A percentile compares a stretch with the other conserved stretches of the same genome.
Evolutionary conservation across 2,888 invertebrate species (phyloP).

Genomic region (Melitaea athalia): DNA sequence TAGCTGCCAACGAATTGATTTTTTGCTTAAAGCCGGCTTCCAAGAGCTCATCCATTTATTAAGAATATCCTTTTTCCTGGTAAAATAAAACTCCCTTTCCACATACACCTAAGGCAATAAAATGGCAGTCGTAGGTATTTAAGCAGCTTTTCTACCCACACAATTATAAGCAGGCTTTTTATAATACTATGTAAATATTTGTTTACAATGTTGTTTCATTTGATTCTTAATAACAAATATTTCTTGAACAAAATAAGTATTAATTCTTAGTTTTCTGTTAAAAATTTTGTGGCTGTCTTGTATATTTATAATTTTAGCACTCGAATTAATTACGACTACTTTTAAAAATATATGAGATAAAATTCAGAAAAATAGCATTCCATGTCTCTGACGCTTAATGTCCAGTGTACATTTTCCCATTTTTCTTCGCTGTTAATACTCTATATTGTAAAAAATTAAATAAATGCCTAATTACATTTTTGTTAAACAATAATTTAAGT

Average conservation of each 20-base stretch:
- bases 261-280: too few species aligned
- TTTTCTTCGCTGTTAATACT: not conserved
- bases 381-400: not conserved
- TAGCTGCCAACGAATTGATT: conserved; percentile 62
- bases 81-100: conserved; percentile 36
- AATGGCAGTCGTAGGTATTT: conserved; percentile 34
- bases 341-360: not conserved
- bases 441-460: not conserved
- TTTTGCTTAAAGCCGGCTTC: conserved; percentile 47
- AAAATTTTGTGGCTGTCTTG: too few species aligned
- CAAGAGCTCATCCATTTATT: conserved; percentile 40
- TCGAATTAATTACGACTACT: not conserved
- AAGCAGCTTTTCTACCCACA: conserved; percentile 31
- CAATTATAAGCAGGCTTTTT: conserved; percentile 28
- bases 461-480: conserved; percentile 42
- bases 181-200: conserved; percentile 20
- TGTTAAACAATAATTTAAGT: conserved; percentile 47
- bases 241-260: not conserved
- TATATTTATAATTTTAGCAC: too few species aligned
- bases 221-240: not conserved
- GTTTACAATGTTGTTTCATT: not conserved
- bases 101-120: conserved; percentile 32
- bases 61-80: conserved; percentile 39
- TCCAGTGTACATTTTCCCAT: too few species aligned
- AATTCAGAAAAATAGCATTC: not conserved